phyloP scores from a whole-genome alignment of 2,113 vertebrate species.

The Candoia aspera region DNA sequence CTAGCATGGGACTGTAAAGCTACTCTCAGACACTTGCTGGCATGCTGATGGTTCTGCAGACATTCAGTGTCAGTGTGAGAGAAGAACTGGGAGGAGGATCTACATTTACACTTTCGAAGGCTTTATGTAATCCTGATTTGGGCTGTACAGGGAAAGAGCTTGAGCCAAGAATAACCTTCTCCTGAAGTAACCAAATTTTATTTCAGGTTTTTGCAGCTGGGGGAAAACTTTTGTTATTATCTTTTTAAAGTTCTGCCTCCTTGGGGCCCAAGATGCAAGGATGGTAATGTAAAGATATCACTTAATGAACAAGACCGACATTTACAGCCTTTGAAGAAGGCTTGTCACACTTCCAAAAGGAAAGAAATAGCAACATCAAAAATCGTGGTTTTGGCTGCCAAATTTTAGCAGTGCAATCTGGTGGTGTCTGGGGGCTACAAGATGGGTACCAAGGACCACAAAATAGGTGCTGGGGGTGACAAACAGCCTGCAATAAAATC shows the following conservation, averaged over 20 bases:
- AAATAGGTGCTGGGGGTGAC: neutral
- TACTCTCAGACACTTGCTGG: neutral
- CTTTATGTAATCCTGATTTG: neutral
- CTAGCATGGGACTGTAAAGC: neutral
- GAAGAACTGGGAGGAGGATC: neutral
- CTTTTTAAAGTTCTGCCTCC: neutral
- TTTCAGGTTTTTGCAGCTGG: neutral
- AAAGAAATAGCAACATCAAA: neutral
- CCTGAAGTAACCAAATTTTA: neutral
- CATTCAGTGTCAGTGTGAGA: neutral
- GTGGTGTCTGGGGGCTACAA: neutral
- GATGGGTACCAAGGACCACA: neutral
- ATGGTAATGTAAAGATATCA: neutral
- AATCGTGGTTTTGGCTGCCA: neutral
- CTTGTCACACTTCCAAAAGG: neutral
- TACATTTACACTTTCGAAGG: neutral
- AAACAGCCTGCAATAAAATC: neutral
- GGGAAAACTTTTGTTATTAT: neutral
- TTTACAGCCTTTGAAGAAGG: neutral
- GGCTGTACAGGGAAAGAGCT: neutral
- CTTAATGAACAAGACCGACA: neutral
- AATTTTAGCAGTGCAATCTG: neutral
- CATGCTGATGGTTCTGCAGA: neutral
- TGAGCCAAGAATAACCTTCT: neutral
- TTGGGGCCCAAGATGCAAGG: neutral